Base-by-base conservation (phyloP, 2,888 invertebrate species). In the Trissolcus brochymenae region DNA sequence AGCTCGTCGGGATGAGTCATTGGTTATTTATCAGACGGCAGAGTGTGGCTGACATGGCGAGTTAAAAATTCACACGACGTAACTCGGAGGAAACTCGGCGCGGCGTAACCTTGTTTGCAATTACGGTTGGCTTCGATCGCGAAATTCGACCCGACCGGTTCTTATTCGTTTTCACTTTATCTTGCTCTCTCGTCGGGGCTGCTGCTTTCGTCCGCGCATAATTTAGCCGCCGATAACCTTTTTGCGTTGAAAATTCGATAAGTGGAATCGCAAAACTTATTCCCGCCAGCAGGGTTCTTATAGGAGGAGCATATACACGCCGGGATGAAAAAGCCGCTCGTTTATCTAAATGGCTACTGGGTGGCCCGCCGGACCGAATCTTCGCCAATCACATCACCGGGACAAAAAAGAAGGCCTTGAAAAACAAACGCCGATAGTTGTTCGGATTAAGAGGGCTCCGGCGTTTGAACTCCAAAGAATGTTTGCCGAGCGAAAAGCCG, bases 261-360 rank as follows among this genome's bases (percentile, higher is more conserved):
- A 72, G 72, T 59, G 54, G 57, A 59, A 53, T 64, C 19, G 62
- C 43, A 35, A 9, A 35, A 46, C 16, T 46, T 16, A 16, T 46
- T 46, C 16, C 46, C 11, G 74, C 49, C 68, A 51, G 81, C 79
- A 85, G 82, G 84, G 85, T 35, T 35, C 35, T 35, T 35, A 7
- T 35, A 35, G 35, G 9, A 1, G 35, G 9, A 4, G 81, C 1
- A 2, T 35, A 11, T 35, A 35, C 9, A 16, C 46, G 14, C 13
- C 43, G 46, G 46, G 4, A 11, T 14, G 84, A 86, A 82, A 86
- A 84, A 84, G 81, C 86, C 84, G 84, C 83, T 85, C 87, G 87
- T 87, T 87, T 87, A 86, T 87, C 87, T 87, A 87, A 87, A 87
- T 86, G 86, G 86, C 87, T 87, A 76, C 79, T 79, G 79, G 79